These are phyloP conservation scores for Holacanthella duospinosa DNA, from an alignment of 2,888 invertebrate species.

Conservation along the genomic window DNA sequence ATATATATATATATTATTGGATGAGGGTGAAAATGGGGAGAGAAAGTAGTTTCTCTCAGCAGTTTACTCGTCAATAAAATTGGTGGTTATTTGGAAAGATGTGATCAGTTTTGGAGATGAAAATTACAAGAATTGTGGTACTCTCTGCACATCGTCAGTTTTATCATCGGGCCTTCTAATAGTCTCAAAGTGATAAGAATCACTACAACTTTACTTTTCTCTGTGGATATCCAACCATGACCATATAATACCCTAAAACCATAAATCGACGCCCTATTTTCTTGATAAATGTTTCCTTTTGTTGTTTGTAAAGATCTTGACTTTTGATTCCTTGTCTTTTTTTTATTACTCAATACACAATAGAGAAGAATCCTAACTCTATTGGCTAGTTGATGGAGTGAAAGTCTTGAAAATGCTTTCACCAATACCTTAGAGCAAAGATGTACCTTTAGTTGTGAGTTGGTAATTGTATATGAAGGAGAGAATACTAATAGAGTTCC, in stretches of 20 bases:
- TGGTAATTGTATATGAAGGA: not conserved
- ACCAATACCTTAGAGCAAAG: no score
- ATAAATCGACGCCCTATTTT: not conserved
- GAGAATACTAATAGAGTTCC: conserved; percentile 31
- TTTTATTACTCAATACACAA: not conserved
- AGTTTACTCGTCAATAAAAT: not conserved
- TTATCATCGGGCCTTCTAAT: not conserved
- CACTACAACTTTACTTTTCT: no score
- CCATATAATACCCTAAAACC: not conserved
- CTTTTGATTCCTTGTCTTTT: not conserved
- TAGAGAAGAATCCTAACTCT: not conserved
- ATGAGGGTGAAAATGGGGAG: not conserved
- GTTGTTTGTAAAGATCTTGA: not conserved
- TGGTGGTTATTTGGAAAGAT: not conserved
- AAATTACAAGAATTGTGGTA: not conserved
- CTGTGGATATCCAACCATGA: no score
- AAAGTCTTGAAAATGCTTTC: not conserved
- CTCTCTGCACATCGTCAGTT: conserved; percentile 1
- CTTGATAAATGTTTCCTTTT: not conserved
- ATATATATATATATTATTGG: conserved; percentile 2
- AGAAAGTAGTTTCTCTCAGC: not conserved
- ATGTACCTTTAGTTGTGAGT: not conserved
- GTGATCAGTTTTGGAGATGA: not conserved
- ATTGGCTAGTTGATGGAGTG: not conserved
- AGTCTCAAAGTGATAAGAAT: conserved; percentile 1